phyloP scores from a whole-genome alignment of 92 coral and sea anemone species.

The Palythoa grandiflora region DNA sequence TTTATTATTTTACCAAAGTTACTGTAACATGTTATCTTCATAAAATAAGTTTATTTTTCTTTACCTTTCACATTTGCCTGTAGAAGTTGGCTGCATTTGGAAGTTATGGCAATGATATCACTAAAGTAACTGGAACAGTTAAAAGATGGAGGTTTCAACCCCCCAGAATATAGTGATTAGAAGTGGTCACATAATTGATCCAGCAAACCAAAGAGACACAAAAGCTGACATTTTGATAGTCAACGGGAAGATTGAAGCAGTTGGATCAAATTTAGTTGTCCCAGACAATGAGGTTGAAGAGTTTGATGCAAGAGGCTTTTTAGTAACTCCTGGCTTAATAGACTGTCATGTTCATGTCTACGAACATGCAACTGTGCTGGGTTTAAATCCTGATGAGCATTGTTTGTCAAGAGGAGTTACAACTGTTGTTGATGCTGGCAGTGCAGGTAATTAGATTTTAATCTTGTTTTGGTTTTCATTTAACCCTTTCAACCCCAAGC shows the following conservation, averaged over 20 bases:
- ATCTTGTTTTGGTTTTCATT: background rate
- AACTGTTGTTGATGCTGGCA: conserved; percentile 94
- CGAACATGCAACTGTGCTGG: conserved; percentile 82
- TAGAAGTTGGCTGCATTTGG: background rate
- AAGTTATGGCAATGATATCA: background rate
- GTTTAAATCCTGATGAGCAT: conserved; percentile 72
- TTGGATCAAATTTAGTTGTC: conserved; percentile 50
- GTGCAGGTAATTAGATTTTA: conserved; percentile 74
- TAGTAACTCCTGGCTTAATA: conserved; percentile 87
- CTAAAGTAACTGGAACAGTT: background rate
- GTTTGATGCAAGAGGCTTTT: conserved; percentile 79
- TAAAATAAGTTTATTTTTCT: too few relatives aligned
- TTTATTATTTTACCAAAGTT: too few relatives aligned
- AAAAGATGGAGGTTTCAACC: background rate
- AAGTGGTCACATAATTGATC: conserved; percentile 85
- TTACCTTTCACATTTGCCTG: background rate
- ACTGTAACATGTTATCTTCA: too few relatives aligned
- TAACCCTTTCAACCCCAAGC: background rate
- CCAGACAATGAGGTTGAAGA: conserved; percentile 60
- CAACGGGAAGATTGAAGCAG: conserved; percentile 58
- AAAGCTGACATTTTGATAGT: conserved; percentile 71
- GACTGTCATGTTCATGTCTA: conserved; percentile 89
- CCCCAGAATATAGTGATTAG: conserved; percentile 60
- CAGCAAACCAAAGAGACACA: conserved; percentile 67
- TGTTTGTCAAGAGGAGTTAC: conserved; percentile 91